A percentile compares a stretch with the other conserved stretches of the same genome.
phyloP scores from a whole-genome alignment of 2,113 vertebrate species.

The Rallus limicola region DNA sequence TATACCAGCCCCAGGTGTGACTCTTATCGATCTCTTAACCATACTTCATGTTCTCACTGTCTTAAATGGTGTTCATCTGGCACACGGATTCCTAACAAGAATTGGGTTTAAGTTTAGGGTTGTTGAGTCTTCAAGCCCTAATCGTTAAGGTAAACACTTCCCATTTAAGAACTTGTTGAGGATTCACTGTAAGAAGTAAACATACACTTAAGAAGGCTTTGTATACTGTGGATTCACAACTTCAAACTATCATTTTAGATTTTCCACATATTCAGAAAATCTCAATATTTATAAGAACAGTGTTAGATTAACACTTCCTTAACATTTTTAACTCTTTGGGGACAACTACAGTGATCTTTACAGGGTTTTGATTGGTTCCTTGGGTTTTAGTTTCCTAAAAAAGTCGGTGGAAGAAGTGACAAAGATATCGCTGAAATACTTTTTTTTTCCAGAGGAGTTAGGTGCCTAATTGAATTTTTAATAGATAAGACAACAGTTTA shows the following conservation, averaged over 20 bases:
- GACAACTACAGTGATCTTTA: neutral
- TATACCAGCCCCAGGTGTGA: neutral
- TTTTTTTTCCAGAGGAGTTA: neutral
- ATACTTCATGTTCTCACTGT: neutral
- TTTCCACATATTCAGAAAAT: neutral
- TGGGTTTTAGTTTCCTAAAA: neutral
- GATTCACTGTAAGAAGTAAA: neutral
- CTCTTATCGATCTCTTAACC: neutral
- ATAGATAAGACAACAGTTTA: neutral
- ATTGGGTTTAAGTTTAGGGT: neutral
- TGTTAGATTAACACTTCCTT: neutral
- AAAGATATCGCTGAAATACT: neutral
- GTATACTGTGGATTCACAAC: neutral
- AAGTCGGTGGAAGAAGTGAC: neutral
- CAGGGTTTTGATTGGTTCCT: neutral
- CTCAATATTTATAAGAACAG: neutral
- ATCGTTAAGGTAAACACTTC: neutral
- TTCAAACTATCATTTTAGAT: neutral
- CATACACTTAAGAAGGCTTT: neutral
- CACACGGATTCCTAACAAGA: neutral
- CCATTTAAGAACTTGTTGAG: neutral
- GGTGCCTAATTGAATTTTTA: neutral
- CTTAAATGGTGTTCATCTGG: neutral
- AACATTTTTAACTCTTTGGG: neutral
- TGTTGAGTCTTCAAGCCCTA: neutral